Base-by-base conservation (phyloP, 2,797 vertebrate species). In the Crenichthys baileyi region DNA sequence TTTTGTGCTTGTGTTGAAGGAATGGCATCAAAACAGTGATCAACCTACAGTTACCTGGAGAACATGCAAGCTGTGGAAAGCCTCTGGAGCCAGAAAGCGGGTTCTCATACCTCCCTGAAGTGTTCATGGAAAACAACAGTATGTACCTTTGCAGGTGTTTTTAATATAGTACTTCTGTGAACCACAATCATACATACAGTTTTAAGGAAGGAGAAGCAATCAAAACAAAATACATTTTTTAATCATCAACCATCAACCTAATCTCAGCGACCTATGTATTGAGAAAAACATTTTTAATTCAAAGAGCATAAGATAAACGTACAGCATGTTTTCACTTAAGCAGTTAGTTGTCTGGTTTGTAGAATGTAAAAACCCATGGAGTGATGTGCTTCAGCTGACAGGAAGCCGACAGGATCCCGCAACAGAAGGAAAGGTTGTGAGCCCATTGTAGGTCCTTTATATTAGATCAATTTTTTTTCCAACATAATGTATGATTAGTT, bases 41-140 rank as follows among this genome's bases (percentile, higher is more conserved):
- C 95, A 99, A 99, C 94, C 97, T 99, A 48, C 98, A 99, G 95
- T 95, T 95, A 76, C 96, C 97, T 36, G 98, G 98, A 60, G 98
- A 99, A 92, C 98, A 99, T 0, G 97, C 97, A 4, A 97, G 94
- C 96, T 99, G 98, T 83, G 98, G 98, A 80, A 97, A 95, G 83
- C 95, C 97, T 31, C 91, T 99, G 84, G 97, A 99, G 85, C 96
- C 95, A 55, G 96, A 97, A 75, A 99, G 98, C 0, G 97, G 98
- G 79, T 99, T 99, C 93, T 97, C 97, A 0, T 99, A 99, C 91
- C 95, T 92, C 74, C 98, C 98, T 3, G 97, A 99, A 92, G 94
- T 93, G 73, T 99, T 99, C 91, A 99, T 99, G 98, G 96, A 97
- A 89, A 97, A 97, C 87, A 96, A 97, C 93, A 98, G 98, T 99